Percentiles rank a stretch among this genome's conserved stretches.
These are phyloP conservation scores for Apamea crenata DNA, from an alignment of 2,888 invertebrate species.

Conservation along the genomic window DNA sequence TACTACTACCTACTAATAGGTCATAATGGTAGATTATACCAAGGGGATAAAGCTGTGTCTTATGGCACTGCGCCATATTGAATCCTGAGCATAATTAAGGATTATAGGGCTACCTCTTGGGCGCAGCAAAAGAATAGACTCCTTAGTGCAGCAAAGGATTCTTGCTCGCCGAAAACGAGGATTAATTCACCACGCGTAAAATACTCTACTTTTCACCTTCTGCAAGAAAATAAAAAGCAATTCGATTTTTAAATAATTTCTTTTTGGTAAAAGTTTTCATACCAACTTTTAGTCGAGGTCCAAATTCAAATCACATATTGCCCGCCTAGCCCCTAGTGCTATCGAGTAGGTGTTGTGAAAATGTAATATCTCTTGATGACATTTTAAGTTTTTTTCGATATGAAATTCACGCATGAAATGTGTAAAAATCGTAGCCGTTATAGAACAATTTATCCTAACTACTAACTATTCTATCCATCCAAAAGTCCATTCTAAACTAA, in stretches of 20 bases:
- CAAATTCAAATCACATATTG: not conserved
- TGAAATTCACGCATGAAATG: too few species aligned
- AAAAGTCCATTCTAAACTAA: conserved; percentile 29
- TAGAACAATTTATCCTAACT: not conserved
- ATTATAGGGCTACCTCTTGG: not conserved
- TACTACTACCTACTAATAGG: too few species aligned
- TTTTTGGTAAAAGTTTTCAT: not conserved
- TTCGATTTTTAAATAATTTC: not conserved
- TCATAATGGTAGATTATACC: too few species aligned
- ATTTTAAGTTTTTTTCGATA: too few species aligned
- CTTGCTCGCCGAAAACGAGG: not conserved
- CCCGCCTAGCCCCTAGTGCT: not conserved
- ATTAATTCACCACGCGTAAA: too few species aligned
- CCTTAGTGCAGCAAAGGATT: not conserved
- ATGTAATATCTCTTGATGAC: not conserved
- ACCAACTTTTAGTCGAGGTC: not conserved
- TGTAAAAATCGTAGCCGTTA: too few species aligned
- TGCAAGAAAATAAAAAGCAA: not conserved
- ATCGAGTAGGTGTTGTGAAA: not conserved
- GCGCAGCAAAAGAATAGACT: not conserved
- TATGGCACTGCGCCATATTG: not conserved
- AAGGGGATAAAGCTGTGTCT: not conserved
- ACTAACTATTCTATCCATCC: not conserved
- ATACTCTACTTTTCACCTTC: not conserved
- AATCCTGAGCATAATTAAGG: not conserved